Evolutionary conservation across 2,888 invertebrate genomes (phyloP).

Genomic region (Diaprepes abbreviatus): DNA sequence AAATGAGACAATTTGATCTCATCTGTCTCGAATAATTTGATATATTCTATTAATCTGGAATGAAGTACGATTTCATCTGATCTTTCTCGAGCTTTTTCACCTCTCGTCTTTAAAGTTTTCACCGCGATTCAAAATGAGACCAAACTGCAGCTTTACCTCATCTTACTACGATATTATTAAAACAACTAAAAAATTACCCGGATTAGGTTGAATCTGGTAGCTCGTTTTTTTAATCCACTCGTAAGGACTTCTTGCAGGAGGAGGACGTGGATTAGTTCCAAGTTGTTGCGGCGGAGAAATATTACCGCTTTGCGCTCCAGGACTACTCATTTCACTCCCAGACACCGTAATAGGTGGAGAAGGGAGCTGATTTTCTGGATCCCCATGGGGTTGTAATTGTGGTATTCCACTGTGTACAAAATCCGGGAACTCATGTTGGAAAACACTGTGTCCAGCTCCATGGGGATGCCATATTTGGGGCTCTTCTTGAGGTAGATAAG

Average conservation of each 20-base stretch:
- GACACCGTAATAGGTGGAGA: slow-evolving; percentile 74
- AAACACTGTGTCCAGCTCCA: slow-evolving; percentile 65
- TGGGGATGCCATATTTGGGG: slow-evolving; percentile 67
- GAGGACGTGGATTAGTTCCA: slow-evolving; percentile 70
- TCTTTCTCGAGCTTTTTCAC: no score
- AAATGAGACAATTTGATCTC: no score
- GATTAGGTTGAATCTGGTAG: slow-evolving; percentile 87
- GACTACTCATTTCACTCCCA: slow-evolving; percentile 75
- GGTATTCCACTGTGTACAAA: slow-evolving; percentile 65
- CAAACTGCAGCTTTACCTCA: no score
- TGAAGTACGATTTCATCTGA: no score
- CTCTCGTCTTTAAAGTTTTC: no score
- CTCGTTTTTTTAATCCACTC: slow-evolving; percentile 95
- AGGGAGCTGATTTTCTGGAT: slow-evolving; percentile 65
- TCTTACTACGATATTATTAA: no score
- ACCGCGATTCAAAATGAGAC: no score
- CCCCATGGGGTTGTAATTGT: slow-evolving; percentile 66
- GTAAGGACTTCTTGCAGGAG: slow-evolving; percentile 84
- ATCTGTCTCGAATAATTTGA: no score
- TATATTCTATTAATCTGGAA: no score
- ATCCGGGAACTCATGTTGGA: slow-evolving; percentile 67
- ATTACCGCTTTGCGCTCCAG: slow-evolving; percentile 67
- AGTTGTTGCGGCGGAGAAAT: slow-evolving; percentile 61
- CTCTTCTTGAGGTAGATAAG: slow-evolving; percentile 65
- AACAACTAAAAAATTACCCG: slow-evolving; percentile 73